Base-by-base conservation (phyloP, 2,888 invertebrate genomes). In the Colletes collaris region DNA sequence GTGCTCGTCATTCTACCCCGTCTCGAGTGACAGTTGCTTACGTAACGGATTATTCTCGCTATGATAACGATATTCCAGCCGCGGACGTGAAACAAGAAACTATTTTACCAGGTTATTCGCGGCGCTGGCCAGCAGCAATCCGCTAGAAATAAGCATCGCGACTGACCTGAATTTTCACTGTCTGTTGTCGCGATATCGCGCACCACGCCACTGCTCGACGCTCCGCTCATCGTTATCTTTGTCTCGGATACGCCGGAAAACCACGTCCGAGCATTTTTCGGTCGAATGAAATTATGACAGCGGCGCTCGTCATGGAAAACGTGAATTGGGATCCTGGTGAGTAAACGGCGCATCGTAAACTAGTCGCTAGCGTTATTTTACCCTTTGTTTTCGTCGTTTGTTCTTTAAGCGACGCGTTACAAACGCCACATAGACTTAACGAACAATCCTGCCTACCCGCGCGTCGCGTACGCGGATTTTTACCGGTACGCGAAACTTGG, bases 251-350 rank as follows among this genome's bases (percentile, higher is more conserved):
- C 52, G 50, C 52, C 66, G 68, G 73, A 59, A 65, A 62, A 49
- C 11, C 60, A 16, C 52, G 69, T 79, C 64, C 63, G 16, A 50
- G 55, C 49, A 62, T 46, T 46, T 62, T 46, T 44, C 46, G 55
- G 58, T 56, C 70, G 55, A 55, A 71, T 59, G 49, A 66, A 92
- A 94, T 93, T 93, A 95, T 94, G 94, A 94, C 94, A 93, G 94
- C 94, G 90, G 94, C 93, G 92, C 93, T 94, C 89, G 93, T 94
- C 90, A 95, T 95, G 95, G 94, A 94, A 83, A 94, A 95, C 93
- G 93, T 94, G 86, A 95, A 94, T 91, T 94, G 94, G 94, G 95
- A 95, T 93, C 94, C 95, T 93, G 94, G 95, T 95, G 93, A 94
- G 93, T 89, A 64, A 71, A 13, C 16, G 4, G 11, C 40, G 10